These are phyloP conservation scores for Girardia tigrina DNA, from an alignment of 2,888 invertebrate genomes.

Conservation along the genomic window DNA sequence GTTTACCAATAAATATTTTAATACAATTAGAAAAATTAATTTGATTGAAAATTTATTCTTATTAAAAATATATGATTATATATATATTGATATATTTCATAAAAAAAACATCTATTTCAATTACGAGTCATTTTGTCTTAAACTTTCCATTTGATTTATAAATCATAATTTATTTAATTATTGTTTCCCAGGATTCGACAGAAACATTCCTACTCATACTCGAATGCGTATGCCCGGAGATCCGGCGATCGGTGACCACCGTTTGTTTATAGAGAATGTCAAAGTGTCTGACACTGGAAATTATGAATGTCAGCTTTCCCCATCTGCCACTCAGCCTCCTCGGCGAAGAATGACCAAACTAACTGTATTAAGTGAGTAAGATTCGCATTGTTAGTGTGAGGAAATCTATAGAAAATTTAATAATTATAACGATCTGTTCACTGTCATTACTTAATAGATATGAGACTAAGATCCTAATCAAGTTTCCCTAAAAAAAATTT, in stretches of 20 bases:
- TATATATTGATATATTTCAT: too few species aligned
- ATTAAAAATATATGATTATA: too few species aligned
- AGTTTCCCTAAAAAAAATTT: background rate
- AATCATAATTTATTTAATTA: background rate
- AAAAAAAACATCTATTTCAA: too few species aligned
- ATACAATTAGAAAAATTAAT: too few species aligned
- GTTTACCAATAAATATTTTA: too few species aligned
- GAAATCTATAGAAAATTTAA: background rate
- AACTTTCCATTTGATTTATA: too few species aligned
- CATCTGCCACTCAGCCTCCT: background rate
- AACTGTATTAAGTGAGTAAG: background rate
- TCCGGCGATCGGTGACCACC: background rate
- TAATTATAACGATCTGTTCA: background rate
- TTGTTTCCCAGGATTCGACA: constrained; percentile 25
- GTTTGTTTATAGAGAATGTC: constrained; percentile 16
- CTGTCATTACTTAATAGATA: background rate
- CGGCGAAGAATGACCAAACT: constrained; percentile 29
- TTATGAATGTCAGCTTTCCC: constrained; percentile 32
- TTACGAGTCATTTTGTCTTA: too few species aligned
- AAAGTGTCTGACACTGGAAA: constrained; percentile 17
- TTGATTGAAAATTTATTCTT: too few species aligned
- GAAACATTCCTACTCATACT: constrained; percentile 25
- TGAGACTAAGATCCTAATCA: background rate
- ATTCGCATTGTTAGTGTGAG: background rate
- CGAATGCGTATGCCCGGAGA: constrained; percentile 25